Percentiles rank a stretch among this genome's conserved stretches.
Evolutionary conservation across 2,888 invertebrate species (phyloP).

Genomic region (Melanotus villosus): DNA sequence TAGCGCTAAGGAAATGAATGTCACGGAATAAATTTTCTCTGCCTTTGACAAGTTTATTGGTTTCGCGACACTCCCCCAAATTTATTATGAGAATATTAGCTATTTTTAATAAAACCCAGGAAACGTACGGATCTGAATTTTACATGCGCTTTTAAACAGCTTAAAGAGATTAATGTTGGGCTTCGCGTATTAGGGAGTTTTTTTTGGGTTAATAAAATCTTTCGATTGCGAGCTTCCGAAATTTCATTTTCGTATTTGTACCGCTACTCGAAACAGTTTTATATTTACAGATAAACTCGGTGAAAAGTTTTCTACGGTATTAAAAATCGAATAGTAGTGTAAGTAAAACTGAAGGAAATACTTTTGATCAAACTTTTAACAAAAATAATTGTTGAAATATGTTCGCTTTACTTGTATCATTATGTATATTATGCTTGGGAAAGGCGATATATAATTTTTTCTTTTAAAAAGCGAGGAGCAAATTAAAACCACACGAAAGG

Average conservation of each 20-base stretch:
- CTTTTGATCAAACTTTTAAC: no score
- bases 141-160: constrained; percentile 9
- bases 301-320: background rate
- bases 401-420: no score
- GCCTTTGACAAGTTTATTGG: constrained; percentile 34
- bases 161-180: constrained; percentile 6
- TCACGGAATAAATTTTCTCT: constrained; percentile 24
- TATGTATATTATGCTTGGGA: no score
- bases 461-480: no score
- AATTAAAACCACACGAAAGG: no score
- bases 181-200: background rate
- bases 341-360: background rate
- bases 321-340: background rate
- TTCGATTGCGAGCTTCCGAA: background rate
- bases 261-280: background rate
- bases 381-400: no score
- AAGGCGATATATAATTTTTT: no score
- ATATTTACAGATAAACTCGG: background rate
- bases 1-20: constrained; percentile 23
- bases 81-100: constrained; percentile 20
- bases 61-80: constrained; percentile 21
- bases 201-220: constrained; percentile 15
- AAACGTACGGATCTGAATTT: background rate
- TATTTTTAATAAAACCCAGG: constrained; percentile 15
- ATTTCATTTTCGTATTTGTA: constrained; percentile 12